These are phyloP conservation scores for Loxodonta africana DNA, from an alignment of 2,113 vertebrate species.

Conservation along the genomic window DNA sequence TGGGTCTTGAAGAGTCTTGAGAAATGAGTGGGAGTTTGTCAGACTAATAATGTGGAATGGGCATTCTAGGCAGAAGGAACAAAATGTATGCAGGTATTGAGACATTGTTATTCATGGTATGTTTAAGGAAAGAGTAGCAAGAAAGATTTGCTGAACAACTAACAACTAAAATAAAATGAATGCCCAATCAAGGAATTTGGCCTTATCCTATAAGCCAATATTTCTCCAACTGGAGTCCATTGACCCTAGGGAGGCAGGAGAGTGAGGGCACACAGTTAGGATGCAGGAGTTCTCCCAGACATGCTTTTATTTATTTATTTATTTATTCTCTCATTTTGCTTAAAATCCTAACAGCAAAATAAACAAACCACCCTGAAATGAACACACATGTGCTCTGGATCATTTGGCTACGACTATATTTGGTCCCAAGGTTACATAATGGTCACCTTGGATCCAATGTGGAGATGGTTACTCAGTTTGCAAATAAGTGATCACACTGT, in stretches of 20 bases:
- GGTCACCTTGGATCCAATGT: conserved; percentile 4
- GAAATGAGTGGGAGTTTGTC: neutral
- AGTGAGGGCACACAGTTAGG: neutral
- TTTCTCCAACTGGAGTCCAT: neutral
- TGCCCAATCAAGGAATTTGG: neutral
- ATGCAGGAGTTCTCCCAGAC: neutral
- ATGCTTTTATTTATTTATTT: neutral
- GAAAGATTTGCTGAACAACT: neutral
- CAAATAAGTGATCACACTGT: neutral
- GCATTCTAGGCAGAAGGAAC: neutral
- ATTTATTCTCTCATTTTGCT: neutral
- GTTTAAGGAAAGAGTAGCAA: neutral
- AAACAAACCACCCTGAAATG: neutral
- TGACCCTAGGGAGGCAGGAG: neutral
- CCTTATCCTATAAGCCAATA: neutral
- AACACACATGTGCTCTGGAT: neutral
- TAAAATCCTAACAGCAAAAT: conserved; percentile 47
- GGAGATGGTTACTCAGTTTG: conserved; percentile 10
- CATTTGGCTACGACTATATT: neutral
- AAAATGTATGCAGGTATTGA: neutral
- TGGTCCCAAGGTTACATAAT: conserved; percentile 8
- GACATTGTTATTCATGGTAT: neutral
- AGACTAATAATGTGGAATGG: neutral
- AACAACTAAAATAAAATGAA: neutral
- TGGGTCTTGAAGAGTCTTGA: neutral